Base-by-base conservation (phyloP, 2,888 invertebrate genomes). In the Pyrgus malvae region DNA sequence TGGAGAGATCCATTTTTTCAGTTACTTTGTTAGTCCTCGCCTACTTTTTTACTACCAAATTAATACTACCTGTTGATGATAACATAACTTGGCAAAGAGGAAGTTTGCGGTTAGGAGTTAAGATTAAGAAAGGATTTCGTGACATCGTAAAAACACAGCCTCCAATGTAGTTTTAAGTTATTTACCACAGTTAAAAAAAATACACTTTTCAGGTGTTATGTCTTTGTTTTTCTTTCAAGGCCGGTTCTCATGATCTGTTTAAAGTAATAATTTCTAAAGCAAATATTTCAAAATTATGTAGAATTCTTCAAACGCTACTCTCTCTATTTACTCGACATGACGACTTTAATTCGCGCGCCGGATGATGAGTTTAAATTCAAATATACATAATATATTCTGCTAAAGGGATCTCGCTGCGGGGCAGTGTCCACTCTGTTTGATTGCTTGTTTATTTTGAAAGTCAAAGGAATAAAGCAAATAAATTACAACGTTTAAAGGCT, bases 381-480 rank as follows among this genome's bases (percentile, higher is more conserved):
- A 53, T 38, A 53, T n/a, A n/a, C n/a, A n/a, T n/a, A n/a, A n/a
- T n/a, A n/a, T n/a, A 19, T 40, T 44, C 37, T 27, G 37, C 45
- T 17, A 46, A 53, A 53, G 53, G 53, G 45, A 17, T 46, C 40
- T 31, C 31, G 53, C 45, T 31, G n/a, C 19, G 31, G 53, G 53
- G 53, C 51, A 35, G 23, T 40, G 53, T 53, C 53, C 53, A 53
- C 53, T 53, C 45, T 21, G 38, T 53, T 40, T 45, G 45, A 53
- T 51, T 51, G 19, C 37, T 46, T 38, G n/a, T 40, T 33, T 46
- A 16, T 25, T 35, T 48, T 12, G 7, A 16, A 35, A 7, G 12
- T 31, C 3, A 11, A 19, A 7, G 11, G 17, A 29, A 19, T 42
- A 31, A 31, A 44, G 29, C 7, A 35, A 35, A 35, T 9, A 35